Base-by-base conservation (phyloP, 2,888 invertebrate genomes). In the Griposia aprilina region DNA sequence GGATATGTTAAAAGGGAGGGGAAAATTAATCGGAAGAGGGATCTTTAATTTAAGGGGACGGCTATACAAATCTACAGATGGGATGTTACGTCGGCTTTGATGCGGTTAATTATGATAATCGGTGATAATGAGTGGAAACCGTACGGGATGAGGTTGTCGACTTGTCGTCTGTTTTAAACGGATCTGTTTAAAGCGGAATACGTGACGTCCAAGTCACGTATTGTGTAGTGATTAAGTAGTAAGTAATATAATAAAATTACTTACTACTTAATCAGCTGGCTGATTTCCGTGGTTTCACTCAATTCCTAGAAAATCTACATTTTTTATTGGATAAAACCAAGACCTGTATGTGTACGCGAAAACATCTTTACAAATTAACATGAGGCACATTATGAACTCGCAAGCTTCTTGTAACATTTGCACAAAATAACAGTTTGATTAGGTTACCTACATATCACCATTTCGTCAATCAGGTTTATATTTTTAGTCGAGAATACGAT, bases 81-180 rank as follows among this genome's bases (percentile, higher is more conserved):
- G 30, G 30, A 36, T 36, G 30, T 36, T 36, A 36, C 30, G 3
- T 36, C 48, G 17, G 30, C 30, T 73, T 73, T 50, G 73, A 73
- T 73, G 26, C 71, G 73, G 72, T 11, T 72, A 36, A n/a, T 26
- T 36, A 36, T 50, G 48, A 70, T 73, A 57, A 41, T 36, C 36
- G 11, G 36, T 57, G 55, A 69, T 69, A 70, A 50, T 36, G 20
- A 73, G 36, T 50, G 36, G 71, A 70, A 71, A 50, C 36, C 2
- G 10, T 50, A n/a, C 0, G 48, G 2, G n/a, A 50, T 8, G 30
- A 36, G 70, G 36, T 48, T 20, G 70, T 13, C 1, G 6, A 26
- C 10, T 20, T 50, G 71, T 26, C 36, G 20, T 26, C 5, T n/a
- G n/a, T 55, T 63, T 17, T 10, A 36, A 17, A 69, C 1, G 20